Conservation (phyloP, 2,797 vertebrate genomes). For the Rhinatrema bivittatum region DNA sequence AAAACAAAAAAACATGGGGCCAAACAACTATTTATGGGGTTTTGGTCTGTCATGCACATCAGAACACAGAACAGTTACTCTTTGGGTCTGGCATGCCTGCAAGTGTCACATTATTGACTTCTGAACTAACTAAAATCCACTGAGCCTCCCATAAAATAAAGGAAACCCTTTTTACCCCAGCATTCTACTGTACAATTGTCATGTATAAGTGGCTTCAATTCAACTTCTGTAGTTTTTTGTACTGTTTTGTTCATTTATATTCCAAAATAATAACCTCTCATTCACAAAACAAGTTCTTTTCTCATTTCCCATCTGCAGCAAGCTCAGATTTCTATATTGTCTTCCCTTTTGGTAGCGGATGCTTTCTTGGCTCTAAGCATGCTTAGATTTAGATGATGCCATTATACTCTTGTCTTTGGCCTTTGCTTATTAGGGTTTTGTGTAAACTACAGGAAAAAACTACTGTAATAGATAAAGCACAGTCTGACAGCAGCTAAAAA, state of each 20-base stretch:
- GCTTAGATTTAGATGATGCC: no score
- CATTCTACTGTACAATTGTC: neutral
- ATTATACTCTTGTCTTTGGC: neutral
- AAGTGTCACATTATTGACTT: slow-evolving; percentile 54
- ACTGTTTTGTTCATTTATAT: neutral
- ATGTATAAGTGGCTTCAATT: neutral
- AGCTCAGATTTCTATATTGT: neutral
- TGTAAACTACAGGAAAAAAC: neutral
- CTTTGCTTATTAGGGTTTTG: neutral
- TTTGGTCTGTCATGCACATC: slow-evolving; percentile 63
- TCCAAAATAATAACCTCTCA: neutral
- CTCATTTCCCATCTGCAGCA: neutral
- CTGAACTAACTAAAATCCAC: slow-evolving; percentile 32
- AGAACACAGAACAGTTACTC: slow-evolving; percentile 58
- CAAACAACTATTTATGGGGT: slow-evolving; percentile 66
- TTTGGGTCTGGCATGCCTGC: slow-evolving; percentile 55
- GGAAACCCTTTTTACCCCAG: neutral
- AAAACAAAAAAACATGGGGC: slow-evolving; percentile 31
- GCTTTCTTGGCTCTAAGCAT: neutral
- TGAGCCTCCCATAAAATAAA: neutral
- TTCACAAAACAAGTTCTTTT: neutral
- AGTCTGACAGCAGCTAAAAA: no score
- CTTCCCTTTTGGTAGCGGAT: neutral
- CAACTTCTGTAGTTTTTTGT: neutral
- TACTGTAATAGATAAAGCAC: no score